These are phyloP conservation scores for Diploscapter pachys DNA, from an alignment of 1,140 invertebrate genomes.

Conservation along the genomic window DNA sequence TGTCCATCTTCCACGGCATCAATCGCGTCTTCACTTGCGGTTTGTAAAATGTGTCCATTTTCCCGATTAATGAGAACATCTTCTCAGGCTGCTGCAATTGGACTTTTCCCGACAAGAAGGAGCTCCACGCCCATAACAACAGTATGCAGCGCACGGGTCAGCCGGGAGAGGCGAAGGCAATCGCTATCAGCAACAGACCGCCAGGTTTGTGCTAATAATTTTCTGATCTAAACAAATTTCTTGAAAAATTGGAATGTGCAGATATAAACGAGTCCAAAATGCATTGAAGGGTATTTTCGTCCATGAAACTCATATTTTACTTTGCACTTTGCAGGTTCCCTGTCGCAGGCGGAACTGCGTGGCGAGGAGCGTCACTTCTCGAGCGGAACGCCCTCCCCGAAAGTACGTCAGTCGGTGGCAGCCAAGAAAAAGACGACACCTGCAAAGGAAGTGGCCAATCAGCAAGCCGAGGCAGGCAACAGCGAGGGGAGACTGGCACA, in stretches of 20 bases:
- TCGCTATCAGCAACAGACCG: conserved; percentile 23
- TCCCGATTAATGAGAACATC: no score
- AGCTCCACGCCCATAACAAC: conserved; percentile 30
- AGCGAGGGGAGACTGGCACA: no score
- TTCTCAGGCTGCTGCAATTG: conserved; percentile 27
- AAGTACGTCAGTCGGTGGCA: no score
- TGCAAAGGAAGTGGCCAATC: not conserved
- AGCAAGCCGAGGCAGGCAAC: not conserved
- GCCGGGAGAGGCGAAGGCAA: conserved; percentile 22
- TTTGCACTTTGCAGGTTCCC: conserved; percentile 23
- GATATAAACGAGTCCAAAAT: not conserved
- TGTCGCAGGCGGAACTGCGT: conserved; percentile 21
- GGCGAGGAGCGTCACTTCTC: conserved; percentile 9
- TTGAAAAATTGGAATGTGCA: not conserved
- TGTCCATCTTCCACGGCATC: conserved; percentile 21
- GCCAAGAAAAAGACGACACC: not conserved
- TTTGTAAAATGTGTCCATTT: no score
- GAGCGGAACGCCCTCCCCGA: not conserved
- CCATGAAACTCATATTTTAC: not conserved
- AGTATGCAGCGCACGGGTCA: conserved; percentile 14
- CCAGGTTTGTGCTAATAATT: conserved; percentile 12
- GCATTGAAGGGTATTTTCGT: not conserved
- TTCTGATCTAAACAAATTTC: not conserved
- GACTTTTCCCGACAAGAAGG: conserved; percentile 36
- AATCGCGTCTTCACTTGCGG: conserved; percentile 32